Evolutionary conservation across 2,113 vertebrate species (phyloP).

Genomic region (Ginglymostoma cirratum): DNA sequence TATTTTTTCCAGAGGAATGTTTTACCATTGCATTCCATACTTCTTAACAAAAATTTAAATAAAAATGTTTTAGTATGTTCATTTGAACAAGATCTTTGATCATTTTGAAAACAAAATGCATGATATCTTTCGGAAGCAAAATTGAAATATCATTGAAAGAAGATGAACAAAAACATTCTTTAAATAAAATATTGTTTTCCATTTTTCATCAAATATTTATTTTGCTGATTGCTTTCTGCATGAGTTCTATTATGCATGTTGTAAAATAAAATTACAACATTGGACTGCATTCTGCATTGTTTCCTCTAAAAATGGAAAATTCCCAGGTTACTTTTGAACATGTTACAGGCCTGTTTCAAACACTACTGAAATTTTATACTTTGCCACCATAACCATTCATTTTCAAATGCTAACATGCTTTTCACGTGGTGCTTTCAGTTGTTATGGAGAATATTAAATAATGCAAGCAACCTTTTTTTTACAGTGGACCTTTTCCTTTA

Average conservation of each 20-base stretch:
- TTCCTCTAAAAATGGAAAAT: background rate
- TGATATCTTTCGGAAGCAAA: background rate
- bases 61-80: background rate
- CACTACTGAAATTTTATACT: background rate
- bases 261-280: background rate
- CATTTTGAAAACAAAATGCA: background rate
- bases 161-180: background rate
- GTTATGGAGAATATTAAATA: background rate
- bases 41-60: background rate
- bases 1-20: background rate
- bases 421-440: background rate
- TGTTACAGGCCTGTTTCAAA: background rate
- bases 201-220: conserved; percentile 3
- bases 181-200: background rate
- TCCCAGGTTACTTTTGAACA: background rate
- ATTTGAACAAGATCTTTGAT: background rate
- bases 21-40: background rate
- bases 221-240: background rate
- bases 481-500: background rate
- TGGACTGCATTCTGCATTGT: background rate
- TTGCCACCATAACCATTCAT: background rate
- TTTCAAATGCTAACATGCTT: background rate
- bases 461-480: background rate
- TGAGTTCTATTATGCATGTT: background rate
- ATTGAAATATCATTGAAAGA: background rate